Percentiles rank a stretch among this genome's conserved stretches.
phyloP scores from a whole-genome alignment of 2,888 invertebrate species.

The Lithophane leautieri region DNA sequence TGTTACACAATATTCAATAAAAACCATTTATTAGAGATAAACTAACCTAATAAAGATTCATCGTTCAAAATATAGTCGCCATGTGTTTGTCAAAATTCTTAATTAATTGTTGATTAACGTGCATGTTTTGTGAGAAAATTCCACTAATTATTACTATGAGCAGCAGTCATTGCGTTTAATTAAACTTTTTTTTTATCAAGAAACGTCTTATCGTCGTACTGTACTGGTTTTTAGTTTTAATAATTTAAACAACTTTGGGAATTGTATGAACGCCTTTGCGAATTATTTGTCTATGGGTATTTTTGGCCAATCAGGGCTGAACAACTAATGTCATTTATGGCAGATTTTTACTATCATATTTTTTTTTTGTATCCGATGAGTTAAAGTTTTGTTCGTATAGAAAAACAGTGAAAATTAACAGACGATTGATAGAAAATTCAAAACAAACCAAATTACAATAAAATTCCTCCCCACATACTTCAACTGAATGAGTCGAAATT shows the following conservation, averaged over 20 bases:
- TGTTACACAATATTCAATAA: conserved; percentile 6
- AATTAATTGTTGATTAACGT: conserved; percentile 10
- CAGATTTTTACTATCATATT: no score
- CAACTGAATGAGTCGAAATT: no score
- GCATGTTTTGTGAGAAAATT: not conserved
- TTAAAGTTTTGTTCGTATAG: no score
- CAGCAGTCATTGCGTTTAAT: not conserved
- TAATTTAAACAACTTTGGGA: not conserved
- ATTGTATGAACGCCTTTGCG: not conserved
- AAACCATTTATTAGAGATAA: not conserved
- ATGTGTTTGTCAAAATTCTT: conserved; percentile 19
- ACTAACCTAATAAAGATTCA: not conserved
- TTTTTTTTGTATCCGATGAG: no score
- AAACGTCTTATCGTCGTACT: not conserved
- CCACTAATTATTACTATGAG: not conserved
- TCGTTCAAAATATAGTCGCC: conserved; percentile 25
- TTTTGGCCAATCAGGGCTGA: not conserved
- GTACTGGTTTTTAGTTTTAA: not conserved
- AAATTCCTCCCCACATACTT: no score
- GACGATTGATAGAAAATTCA: no score
- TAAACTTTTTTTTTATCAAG: conserved; percentile 1
- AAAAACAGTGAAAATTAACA: no score
- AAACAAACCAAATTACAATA: no score
- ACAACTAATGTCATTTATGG: no score
- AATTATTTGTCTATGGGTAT: not conserved